Evolutionary conservation across 2,113 vertebrate species (phyloP).

Genomic region (Gallinago undulata): DNA sequence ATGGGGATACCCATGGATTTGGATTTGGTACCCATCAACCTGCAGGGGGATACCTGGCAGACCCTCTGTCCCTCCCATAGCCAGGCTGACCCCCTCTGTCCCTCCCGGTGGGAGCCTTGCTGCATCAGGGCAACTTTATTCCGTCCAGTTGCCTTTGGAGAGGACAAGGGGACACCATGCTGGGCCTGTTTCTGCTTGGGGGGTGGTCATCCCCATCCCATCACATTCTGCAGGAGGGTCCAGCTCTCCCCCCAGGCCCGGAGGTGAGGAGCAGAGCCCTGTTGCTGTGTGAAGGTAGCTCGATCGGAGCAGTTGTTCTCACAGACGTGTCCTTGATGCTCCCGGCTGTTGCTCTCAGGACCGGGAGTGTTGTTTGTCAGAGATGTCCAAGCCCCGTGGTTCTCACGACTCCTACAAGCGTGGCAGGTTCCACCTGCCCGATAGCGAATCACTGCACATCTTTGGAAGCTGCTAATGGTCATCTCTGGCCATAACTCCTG

Average conservation of each 20-base stretch:
- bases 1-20: neutral
- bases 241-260: neutral
- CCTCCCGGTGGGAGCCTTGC: neutral
- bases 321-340: neutral
- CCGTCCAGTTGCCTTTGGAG: neutral
- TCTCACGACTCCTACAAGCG: neutral
- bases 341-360: neutral
- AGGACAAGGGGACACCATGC: fast-evolving
- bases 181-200: neutral
- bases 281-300: neutral
- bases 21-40: too few relatives aligned
- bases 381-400: neutral
- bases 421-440: neutral
- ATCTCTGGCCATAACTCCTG: neutral
- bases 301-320: neutral
- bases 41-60: neutral
- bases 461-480: neutral
- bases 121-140: neutral
- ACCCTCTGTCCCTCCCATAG: neutral
- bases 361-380: neutral
- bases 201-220: fast-evolving
- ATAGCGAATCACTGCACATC: neutral
- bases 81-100: neutral
- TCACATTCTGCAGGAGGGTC: neutral
- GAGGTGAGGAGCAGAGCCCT: neutral